A percentile compares a stretch with the other conserved stretches of the same genome.
Conservation (phyloP, 2,888 invertebrate genomes). For the Patella depressa region DNA sequence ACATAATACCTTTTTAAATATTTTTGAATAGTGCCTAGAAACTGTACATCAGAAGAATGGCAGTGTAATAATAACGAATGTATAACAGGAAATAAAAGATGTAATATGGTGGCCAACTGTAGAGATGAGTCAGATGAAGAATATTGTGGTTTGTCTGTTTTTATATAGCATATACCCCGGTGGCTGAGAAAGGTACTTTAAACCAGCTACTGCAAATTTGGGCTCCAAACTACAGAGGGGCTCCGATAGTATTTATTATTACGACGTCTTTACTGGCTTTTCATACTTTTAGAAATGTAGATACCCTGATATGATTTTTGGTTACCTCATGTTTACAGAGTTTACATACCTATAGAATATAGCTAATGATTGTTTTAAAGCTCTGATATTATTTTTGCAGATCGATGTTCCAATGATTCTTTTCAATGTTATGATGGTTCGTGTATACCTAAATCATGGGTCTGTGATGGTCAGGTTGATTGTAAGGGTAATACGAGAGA, state of each 20-base stretch:
- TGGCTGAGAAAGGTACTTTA: too few species aligned
- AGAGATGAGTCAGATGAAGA: slow-evolving; percentile 18
- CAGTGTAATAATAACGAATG: slow-evolving; percentile 14
- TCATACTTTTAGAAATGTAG: too few species aligned
- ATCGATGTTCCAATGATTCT: neutral
- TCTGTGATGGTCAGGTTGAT: slow-evolving; percentile 17
- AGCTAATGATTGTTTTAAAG: too few species aligned
- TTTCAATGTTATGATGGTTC: slow-evolving; percentile 20
- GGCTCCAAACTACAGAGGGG: too few species aligned
- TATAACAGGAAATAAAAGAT: neutral
- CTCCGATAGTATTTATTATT: too few species aligned
- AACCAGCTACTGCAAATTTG: too few species aligned
- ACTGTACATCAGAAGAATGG: slow-evolving; percentile 17
- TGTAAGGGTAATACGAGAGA: slow-evolving; percentile 12
- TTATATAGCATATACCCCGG: too few species aligned
- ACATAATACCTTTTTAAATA: too few species aligned
- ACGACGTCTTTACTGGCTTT: too few species aligned
- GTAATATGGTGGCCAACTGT: slow-evolving; percentile 17
- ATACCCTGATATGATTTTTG: too few species aligned
- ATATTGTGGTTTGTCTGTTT: slow-evolving; percentile 9
- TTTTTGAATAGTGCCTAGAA: neutral
- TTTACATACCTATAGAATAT: too few species aligned
- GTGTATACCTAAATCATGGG: slow-evolving; percentile 9
- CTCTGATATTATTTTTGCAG: neutral
- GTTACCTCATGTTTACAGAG: too few species aligned